Evolutionary conservation across 2,888 invertebrate species (phyloP), one percentile per base, ranked within the genome.

Genomic region (Mythimna loreyi): DNA sequence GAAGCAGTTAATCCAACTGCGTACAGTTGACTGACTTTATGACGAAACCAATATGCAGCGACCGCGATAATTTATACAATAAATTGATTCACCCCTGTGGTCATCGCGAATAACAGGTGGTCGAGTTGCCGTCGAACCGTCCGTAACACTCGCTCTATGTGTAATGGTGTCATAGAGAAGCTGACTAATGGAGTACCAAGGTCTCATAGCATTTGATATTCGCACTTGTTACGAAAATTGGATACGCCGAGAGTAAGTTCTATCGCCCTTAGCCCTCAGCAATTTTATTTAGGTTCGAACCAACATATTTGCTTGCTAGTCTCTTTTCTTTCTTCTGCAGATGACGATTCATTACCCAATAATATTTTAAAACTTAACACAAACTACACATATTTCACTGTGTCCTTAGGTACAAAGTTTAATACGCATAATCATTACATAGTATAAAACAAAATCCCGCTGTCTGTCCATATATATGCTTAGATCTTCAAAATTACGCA

Each of bases 81-180:
- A 45, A 75, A 73, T 78, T 78, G 59, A 67, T 72, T 72, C 59
- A 78, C 40, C 30, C 62, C 25, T 72, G 66, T 62, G 62, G 78
- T 50, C 52, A 78, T 59, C 36, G 53, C 36, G 50, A 52, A 64
- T 50, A 78, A 61, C 73, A 55, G 61, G 60, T 76, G 68, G 60
- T 60, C 36, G 50, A 52, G 40, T 66, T 67, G 50, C 19, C 72
- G 23, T 49, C 30, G 19, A 75, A 7, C 45, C 43, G 53, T 45
- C 52, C 61, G 50, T 50, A 40, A 67, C 64, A 78, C 58, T 6
- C 13, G 36, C 50, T 28, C 7, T 52, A 28, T 21, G 53, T 21
- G 33, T 33, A 74, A 74, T 47, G 9, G 13, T 25, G 28, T 25
- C 25, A 43, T 4, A 9, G 16, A 52, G 36, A n/a, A 58, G 16